A percentile compares a stretch with the other conserved stretches of the same genome.
Conservation (phyloP, 2,888 invertebrate species). For the Tricholauxania praeusta region DNA sequence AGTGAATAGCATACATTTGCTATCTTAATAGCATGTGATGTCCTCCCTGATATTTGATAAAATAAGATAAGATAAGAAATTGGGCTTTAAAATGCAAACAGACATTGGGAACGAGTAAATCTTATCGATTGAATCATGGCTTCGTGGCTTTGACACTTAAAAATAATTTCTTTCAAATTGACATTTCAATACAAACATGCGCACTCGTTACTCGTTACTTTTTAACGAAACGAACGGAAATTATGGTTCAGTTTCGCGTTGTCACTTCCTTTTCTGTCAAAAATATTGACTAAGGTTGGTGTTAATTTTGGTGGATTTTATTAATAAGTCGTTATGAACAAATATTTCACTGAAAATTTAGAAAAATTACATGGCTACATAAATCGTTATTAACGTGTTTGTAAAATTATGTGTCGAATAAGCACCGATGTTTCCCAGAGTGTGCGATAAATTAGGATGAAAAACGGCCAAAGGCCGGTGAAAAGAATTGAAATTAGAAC, state of each 20-base stretch:
- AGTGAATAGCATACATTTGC: too few species aligned
- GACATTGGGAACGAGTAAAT: too few species aligned
- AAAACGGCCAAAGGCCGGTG: background rate
- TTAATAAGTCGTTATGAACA: slow-evolving; percentile 43
- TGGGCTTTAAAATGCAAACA: too few species aligned
- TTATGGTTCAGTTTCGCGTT: slow-evolving; percentile 56
- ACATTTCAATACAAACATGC: slow-evolving; percentile 10
- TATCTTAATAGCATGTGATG: too few species aligned
- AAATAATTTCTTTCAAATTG: too few species aligned
- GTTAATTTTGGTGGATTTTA: slow-evolving; percentile 50
- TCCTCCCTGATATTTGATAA: too few species aligned
- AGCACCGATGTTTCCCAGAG: background rate
- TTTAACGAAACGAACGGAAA: slow-evolving; percentile 44
- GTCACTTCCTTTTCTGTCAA: slow-evolving; percentile 67
- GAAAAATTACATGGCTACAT: slow-evolving; percentile 10
- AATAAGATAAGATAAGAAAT: too few species aligned
- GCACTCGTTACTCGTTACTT: slow-evolving; percentile 21
- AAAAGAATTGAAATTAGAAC: too few species aligned
- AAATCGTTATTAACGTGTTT: background rate
- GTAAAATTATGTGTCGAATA: background rate
- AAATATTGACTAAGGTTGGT: slow-evolving; percentile 67
- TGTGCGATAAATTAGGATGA: slow-evolving; percentile 2
- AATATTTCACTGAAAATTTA: slow-evolving; percentile 42
- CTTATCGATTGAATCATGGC: too few species aligned
- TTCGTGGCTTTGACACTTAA: too few species aligned